These are phyloP conservation scores for Imbricaverruca yamaguchii DNA, from an alignment of 2,888 invertebrate genomes.

Conservation along the genomic window DNA sequence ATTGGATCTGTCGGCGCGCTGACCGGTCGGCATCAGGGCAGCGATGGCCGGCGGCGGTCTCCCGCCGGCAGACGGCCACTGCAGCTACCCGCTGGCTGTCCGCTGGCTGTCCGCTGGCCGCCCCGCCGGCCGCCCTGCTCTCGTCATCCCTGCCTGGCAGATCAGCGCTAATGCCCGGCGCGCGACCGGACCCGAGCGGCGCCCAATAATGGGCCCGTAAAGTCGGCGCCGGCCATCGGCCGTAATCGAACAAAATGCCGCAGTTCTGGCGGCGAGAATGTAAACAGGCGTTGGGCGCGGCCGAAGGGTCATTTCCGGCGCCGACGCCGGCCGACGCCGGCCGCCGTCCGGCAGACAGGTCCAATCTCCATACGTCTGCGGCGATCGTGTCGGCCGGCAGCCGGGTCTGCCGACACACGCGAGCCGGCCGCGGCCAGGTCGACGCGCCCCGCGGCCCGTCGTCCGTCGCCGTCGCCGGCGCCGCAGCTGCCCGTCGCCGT, in stretches of 20 bases:
- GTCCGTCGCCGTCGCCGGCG: too few relatives aligned
- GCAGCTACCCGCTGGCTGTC: not conserved
- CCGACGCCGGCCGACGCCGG: not conserved
- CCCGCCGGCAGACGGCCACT: not conserved
- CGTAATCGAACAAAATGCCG: constrained; percentile 9
- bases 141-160: not conserved
- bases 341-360: not conserved
- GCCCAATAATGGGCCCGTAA: not conserved
- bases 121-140: not conserved
- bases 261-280: not conserved
- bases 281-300: not conserved
- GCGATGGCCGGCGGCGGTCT: not conserved
- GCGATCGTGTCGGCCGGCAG: not conserved
- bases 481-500: too few relatives aligned
- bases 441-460: too few relatives aligned
- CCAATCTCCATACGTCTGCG: constrained; percentile 14
- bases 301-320: not conserved
- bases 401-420: not conserved
- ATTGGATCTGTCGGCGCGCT: not conserved
- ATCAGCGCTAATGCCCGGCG: not conserved
- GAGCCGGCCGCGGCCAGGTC: not conserved
- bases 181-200: too few relatives aligned
- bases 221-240: not conserved
- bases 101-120: not conserved
- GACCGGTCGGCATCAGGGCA: not conserved